Evolutionary conservation across 2,113 vertebrate genomes (phyloP).

Genomic region (Eublepharis macularius): DNA sequence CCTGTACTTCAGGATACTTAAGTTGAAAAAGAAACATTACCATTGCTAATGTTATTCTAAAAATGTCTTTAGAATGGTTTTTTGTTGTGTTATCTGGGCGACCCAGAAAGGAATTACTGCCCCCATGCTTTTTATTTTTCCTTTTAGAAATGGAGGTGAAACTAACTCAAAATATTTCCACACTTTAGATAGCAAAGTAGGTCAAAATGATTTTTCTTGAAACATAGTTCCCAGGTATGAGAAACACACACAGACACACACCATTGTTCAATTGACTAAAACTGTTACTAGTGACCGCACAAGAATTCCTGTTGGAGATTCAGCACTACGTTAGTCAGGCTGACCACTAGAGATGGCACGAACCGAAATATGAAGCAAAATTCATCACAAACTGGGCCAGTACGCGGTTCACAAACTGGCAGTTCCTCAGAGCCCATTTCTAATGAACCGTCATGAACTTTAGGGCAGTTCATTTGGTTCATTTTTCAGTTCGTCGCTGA

Average conservation of each 20-base stretch:
- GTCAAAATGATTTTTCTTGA: neutral
- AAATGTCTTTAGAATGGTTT: neutral
- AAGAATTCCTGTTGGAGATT: neutral
- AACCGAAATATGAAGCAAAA: too few species aligned
- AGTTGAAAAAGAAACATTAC: conserved; percentile 17
- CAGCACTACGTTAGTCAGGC: neutral
- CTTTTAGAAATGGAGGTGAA: neutral
- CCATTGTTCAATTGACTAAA: neutral
- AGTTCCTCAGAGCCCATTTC: too few species aligned
- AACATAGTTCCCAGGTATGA: neutral
- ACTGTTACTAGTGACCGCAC: too few species aligned
- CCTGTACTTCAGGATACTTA: conserved; percentile 5
- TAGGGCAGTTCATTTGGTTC: too few species aligned
- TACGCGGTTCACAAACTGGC: too few species aligned
- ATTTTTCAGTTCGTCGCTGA: too few species aligned
- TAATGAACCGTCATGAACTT: too few species aligned
- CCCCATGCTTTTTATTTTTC: neutral
- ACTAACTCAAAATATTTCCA: neutral
- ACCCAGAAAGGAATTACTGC: neutral
- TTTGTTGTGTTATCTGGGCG: neutral
- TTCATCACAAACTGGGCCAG: too few species aligned
- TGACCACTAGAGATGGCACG: too few species aligned
- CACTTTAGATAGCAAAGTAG: neutral
- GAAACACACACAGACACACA: neutral
- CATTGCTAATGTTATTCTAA: neutral